phyloP scores from a whole-genome alignment of 2,113 vertebrate species.

The Aspiorhynchus laticeps region DNA sequence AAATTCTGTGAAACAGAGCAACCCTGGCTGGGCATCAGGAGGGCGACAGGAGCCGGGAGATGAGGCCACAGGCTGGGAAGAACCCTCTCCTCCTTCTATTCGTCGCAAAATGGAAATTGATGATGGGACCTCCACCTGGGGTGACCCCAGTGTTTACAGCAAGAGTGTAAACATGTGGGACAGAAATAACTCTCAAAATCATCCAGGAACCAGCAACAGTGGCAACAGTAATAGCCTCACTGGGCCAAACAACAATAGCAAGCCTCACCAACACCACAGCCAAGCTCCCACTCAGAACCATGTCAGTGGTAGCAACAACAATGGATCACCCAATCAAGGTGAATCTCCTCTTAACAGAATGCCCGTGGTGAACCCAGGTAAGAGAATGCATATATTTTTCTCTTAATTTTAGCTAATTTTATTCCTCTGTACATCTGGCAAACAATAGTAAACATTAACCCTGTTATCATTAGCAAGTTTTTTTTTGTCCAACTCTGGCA shows the following conservation, averaged over 20 bases:
- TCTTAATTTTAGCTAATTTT: not conserved
- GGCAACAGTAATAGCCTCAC: constrained; percentile 79
- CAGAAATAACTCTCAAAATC: constrained; percentile 88
- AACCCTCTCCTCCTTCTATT: constrained; percentile 94
- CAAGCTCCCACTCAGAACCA: constrained; percentile 76
- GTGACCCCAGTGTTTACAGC: constrained; percentile 88
- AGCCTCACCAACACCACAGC: constrained; percentile 74
- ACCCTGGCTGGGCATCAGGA: constrained; percentile 81
- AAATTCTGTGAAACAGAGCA: constrained; percentile 89
- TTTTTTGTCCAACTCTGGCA: not conserved
- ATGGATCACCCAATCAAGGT: constrained; percentile 82
- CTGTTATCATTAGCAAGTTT: not conserved
- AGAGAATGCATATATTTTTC: constrained; percentile 37
- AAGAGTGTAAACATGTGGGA: constrained; percentile 98
- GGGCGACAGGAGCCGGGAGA: constrained; percentile 83
- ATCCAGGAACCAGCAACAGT: constrained; percentile 61
- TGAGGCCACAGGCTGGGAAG: constrained; percentile 95
- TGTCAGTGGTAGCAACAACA: constrained; percentile 80
- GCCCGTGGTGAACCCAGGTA: constrained; percentile 86
- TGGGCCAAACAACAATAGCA: constrained; percentile 79
- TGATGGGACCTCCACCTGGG: constrained; percentile 98
- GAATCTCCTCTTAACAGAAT: constrained; percentile 84
- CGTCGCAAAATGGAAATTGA: constrained; percentile 99
- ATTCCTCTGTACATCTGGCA: not conserved
- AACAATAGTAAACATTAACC: not conserved